Percentiles rank a stretch among this genome's conserved stretches.
These are phyloP conservation scores for Corythaixoides concolor DNA, from an alignment of 2,113 vertebrate genomes.

Conservation along the genomic window DNA sequence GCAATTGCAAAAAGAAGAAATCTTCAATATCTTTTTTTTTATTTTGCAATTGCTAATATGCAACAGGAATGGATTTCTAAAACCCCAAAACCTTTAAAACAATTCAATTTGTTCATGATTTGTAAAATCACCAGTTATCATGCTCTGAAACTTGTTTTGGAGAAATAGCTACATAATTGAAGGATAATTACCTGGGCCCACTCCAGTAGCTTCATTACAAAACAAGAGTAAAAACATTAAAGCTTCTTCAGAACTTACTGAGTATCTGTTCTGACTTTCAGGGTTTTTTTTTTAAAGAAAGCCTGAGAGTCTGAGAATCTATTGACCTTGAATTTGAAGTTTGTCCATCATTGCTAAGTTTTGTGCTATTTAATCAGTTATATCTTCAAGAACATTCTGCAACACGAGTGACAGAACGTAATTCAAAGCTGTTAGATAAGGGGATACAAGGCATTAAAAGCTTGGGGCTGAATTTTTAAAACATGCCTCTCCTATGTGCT, in stretches of 20 bases:
- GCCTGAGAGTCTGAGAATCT: not conserved
- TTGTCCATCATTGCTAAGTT: not conserved
- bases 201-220: not conserved
- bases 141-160: not conserved
- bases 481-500: not conserved
- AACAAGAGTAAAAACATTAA: not conserved
- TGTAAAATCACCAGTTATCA: not conserved
- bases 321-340: slow-evolving; percentile 12
- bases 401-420: not conserved
- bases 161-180: not conserved
- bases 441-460: not conserved
- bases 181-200: not conserved
- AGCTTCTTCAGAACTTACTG: not conserved
- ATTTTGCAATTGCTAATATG: not conserved
- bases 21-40: not conserved
- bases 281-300: not conserved
- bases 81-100: not conserved
- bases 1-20: not conserved
- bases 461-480: not conserved
- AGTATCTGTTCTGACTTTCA: not conserved
- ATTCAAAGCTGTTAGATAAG: slow-evolving; percentile 30
- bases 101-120: not conserved
- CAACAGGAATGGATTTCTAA: not conserved
- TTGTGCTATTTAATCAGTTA: slow-evolving; percentile 16
- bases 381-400: slow-evolving; percentile 5